phyloP scores from a whole-genome alignment of 1,140 invertebrate genomes.

The Idris sp. region DNA sequence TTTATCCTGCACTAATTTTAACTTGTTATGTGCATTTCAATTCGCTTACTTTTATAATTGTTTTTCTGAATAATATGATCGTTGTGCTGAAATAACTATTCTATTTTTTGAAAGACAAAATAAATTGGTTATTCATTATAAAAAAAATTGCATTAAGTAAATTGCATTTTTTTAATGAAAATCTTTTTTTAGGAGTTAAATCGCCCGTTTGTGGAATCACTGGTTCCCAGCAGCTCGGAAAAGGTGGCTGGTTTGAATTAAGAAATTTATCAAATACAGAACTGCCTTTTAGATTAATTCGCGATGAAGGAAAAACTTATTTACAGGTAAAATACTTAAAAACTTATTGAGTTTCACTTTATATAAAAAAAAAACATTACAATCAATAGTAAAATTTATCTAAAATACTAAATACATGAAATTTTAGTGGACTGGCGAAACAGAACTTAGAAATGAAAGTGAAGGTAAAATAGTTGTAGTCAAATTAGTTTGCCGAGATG shows the following conservation, averaged over 20 bases:
- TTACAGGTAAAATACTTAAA: too few relatives aligned
- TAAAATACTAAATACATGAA: too few relatives aligned
- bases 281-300: slow-evolving; percentile 87
- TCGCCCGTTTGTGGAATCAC: slow-evolving; percentile 92
- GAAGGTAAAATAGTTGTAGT: slow-evolving; percentile 89
- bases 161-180: too few relatives aligned
- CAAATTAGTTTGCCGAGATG: slow-evolving; percentile 87
- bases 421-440: slow-evolving; percentile 89
- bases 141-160: too few relatives aligned
- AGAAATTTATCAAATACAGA: slow-evolving; percentile 86
- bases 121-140: too few relatives aligned
- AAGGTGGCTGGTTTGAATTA: slow-evolving; percentile 86
- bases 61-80: background rate
- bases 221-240: slow-evolving; percentile 87
- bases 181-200: slow-evolving; percentile 80
- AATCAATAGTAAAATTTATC: too few relatives aligned
- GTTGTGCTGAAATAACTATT: too few relatives aligned
- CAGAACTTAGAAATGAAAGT: slow-evolving; percentile 83
- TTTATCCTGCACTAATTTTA: too few relatives aligned
- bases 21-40: background rate
- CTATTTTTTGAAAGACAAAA: too few relatives aligned
- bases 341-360: too few relatives aligned
- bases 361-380: too few relatives aligned
- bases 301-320: slow-evolving; percentile 88
- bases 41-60: too few relatives aligned